Evolutionary conservation across 2,113 vertebrate genomes (phyloP).

Genomic region (Laticauda colubrina): DNA sequence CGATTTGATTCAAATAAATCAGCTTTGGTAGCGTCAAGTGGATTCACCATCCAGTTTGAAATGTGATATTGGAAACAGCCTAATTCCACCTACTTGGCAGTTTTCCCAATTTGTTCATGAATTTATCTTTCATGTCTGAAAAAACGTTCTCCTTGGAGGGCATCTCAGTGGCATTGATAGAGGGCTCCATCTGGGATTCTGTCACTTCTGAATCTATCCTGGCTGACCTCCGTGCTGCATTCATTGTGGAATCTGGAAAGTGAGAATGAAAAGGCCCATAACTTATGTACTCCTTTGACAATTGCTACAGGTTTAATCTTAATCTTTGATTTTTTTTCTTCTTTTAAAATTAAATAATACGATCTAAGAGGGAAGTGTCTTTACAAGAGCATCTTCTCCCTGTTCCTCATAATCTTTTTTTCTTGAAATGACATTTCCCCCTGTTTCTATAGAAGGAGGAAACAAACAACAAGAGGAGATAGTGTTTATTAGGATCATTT

Average conservation of each 20-base stretch:
- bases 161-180: constrained; percentile 73
- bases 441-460: not conserved
- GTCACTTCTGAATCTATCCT: constrained; percentile 70
- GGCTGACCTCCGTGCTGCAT: constrained; percentile 72
- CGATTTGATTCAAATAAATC: not conserved
- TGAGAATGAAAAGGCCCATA: not conserved
- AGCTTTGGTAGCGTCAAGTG: not conserved
- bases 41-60: not conserved
- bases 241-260: constrained; percentile 44
- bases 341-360: not conserved
- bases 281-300: not conserved
- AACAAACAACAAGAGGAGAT: not conserved
- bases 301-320: not conserved
- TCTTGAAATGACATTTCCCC: not conserved
- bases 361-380: not conserved
- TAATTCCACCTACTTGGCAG: constrained; percentile 75
- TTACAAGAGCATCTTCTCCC: not conserved
- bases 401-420: not conserved
- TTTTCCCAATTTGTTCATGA: constrained; percentile 86
- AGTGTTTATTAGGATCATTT: not conserved
- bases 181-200: constrained; percentile 52
- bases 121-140: constrained; percentile 83
- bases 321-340: not conserved
- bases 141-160: constrained; percentile 77
- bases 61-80: not conserved